Evolutionary conservation across 2,888 invertebrate genomes (phyloP), one percentile per base, ranked within the genome.

Genomic region (Eristalinus aeneus): DNA sequence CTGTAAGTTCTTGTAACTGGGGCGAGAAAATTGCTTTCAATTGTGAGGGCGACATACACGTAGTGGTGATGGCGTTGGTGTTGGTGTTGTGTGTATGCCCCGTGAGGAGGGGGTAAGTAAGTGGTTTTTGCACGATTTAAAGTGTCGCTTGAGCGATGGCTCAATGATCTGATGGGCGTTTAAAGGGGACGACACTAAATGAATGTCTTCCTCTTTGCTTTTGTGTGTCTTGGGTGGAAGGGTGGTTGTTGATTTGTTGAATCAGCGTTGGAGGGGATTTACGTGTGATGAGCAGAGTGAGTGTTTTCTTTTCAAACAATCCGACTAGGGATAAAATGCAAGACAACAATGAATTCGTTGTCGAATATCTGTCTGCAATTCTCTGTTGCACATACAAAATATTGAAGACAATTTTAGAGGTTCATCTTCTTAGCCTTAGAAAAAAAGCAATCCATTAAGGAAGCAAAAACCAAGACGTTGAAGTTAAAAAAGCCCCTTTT

Each of bases 21-120:
- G 82, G 86, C 86, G 86, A 86, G 86, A 86, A 86, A 86, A 86
- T 86, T 86, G 82, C 78, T 86, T 82, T 86, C 77, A 82, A 86
- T 78, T 86, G 78, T 86, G 69, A 61, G 82, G 81, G 67, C 67
- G 72, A 77, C 53, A 67, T 60, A 76, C n/a, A n/a, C 67, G 71
- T 16, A 58, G 34, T 68, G 67, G 60, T 32, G 58, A 58, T 53
- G 22, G 16, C 61, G 10, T 16, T 11, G 23, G 22, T 9, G 46
- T 11, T 22, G 3, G 20, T 61, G 2, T 46, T 61, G 2, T 46
- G 31, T 12, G 54, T 12, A 3, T 6, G 10, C n/a, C n/a, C n/a
- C 32, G 58, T 53, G 27, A 12, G 46, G 20, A 63, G 65, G 71
- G 77, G 81, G 60, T 68, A 73, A 82, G 67, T 76, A 82, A 80